Conservation (phyloP, 2,797 vertebrate species). For the Halcyon badia region DNA sequence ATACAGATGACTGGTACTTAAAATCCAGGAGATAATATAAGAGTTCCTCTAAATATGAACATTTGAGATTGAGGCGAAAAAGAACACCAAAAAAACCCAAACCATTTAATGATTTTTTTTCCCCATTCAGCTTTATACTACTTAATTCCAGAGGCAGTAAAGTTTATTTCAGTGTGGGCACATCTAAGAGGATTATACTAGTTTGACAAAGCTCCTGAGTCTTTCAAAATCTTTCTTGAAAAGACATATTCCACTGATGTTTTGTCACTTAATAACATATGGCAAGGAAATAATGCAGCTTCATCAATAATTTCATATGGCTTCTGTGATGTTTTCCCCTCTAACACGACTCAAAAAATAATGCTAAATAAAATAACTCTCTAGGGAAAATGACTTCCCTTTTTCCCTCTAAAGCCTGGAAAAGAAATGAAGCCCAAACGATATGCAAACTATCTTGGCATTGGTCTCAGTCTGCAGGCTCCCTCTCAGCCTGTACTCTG, state of each 20-base stretch:
- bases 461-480: background rate
- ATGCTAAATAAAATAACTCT: background rate
- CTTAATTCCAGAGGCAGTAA: constrained; percentile 52
- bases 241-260: constrained; percentile 16
- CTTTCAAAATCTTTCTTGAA: constrained; percentile 34
- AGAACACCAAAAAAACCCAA: background rate
- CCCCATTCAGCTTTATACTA: constrained; percentile 24
- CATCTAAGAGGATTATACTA: constrained; percentile 45
- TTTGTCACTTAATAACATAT: constrained; percentile 56
- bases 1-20: background rate
- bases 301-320: constrained; percentile 12
- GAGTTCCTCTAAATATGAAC: background rate
- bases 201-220: constrained; percentile 32
- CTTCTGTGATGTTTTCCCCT: background rate
- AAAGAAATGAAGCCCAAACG: background rate
- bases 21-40: background rate
- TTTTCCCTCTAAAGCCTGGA: background rate
- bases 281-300: background rate
- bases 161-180: constrained; percentile 35
- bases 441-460: constrained; percentile 17
- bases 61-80: background rate
- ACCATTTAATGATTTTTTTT: background rate
- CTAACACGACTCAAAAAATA: background rate
- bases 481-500: background rate
- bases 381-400: background rate